A percentile compares a stretch with the other conserved stretches of the same genome.
Evolutionary conservation across 2,797 vertebrate genomes (phyloP).

Genomic region (Crypturellus tataupa): DNA sequence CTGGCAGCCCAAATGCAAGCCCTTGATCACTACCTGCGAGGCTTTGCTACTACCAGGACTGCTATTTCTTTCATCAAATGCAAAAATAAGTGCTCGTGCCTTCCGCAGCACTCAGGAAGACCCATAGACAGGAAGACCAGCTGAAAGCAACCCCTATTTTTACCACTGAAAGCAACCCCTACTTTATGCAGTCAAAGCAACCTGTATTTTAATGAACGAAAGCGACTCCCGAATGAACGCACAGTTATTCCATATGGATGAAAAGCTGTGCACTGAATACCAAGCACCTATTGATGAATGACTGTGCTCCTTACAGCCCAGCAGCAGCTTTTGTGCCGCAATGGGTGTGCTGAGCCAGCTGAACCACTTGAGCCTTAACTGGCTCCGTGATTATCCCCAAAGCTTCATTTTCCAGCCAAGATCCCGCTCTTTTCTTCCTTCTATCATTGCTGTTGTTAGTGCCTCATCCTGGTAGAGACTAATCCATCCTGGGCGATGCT

Average conservation of each 20-base stretch:
- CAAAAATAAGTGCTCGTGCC: not conserved
- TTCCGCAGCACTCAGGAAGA: not conserved
- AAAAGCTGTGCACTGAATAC: not conserved
- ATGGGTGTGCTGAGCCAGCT: not conserved
- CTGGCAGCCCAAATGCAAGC: not conserved
- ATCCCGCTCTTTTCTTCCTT: not conserved
- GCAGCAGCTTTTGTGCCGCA: not conserved
- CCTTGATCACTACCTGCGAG: rapidly evolving
- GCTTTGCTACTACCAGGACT: not conserved
- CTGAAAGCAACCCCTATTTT: not conserved
- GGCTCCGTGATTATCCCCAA: not conserved
- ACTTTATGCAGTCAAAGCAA: not conserved
- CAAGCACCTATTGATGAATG: not conserved
- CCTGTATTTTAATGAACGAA: not conserved
- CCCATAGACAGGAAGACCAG: not conserved
- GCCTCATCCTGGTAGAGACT: not conserved
- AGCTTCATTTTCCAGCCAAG: not conserved
- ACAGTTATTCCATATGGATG: not conserved
- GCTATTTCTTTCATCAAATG: not conserved
- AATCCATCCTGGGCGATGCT: not conserved
- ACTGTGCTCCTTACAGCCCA: not conserved
- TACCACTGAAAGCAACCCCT: not conserved
- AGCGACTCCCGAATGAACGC: not conserved
- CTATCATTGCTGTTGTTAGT: not conserved
- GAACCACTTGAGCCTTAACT: not conserved